Conservation (phyloP, 1,140 invertebrate genomes). For the Bombus polaris region DNA sequence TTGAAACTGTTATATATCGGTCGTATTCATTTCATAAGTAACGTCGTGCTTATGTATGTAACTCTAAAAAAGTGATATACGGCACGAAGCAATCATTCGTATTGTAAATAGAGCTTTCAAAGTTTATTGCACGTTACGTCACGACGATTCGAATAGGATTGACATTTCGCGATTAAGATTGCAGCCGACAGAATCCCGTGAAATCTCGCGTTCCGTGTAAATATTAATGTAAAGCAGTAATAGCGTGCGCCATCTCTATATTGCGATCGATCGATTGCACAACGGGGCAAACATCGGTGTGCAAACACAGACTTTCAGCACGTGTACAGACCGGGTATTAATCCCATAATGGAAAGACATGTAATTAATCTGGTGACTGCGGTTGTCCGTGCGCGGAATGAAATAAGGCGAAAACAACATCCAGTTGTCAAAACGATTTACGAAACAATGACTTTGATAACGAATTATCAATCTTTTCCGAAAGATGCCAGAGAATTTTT, state of each 20-base stretch:
- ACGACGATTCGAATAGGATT: background rate
- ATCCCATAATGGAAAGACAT: conserved; percentile 51
- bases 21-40: too few relatives aligned
- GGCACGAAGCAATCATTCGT: background rate
- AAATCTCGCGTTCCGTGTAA: conserved; percentile 44
- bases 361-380: conserved; percentile 45
- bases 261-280: conserved; percentile 47
- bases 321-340: conserved; percentile 27
- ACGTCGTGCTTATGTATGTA: too few relatives aligned
- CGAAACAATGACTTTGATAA: background rate
- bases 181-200: conserved; percentile 14
- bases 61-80: background rate
- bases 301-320: conserved; percentile 47
- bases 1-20: too few relatives aligned
- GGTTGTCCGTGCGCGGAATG: background rate
- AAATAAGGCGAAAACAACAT: conserved; percentile 14
- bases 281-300: conserved; percentile 40
- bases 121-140: background rate
- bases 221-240: conserved; percentile 52
- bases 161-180: background rate
- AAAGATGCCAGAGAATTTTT: background rate
- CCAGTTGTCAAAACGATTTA: background rate
- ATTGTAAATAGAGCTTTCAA: background rate
- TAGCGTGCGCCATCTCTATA: conserved; percentile 37
- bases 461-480: background rate